phyloP scores from a whole-genome alignment of 2,113 vertebrate genomes.

The Oenanthe melanoleuca region DNA sequence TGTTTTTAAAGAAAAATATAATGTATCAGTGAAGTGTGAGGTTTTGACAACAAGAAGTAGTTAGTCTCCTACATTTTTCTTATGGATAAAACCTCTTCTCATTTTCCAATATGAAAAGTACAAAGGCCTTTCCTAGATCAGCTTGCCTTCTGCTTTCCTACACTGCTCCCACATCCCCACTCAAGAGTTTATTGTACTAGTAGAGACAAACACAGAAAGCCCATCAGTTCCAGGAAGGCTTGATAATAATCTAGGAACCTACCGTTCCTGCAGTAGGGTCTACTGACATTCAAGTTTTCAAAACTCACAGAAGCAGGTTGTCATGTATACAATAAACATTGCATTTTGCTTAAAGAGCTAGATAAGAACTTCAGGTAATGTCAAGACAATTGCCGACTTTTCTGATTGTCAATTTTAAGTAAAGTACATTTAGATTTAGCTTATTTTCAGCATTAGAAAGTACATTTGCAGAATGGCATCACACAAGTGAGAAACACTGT shows the following conservation, averaged over 20 bases:
- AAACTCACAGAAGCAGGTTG: neutral
- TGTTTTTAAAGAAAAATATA: neutral
- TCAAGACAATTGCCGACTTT: neutral
- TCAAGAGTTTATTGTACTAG: neutral
- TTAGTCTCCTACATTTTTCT: neutral
- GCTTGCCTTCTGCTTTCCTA: neutral
- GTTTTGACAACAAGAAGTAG: neutral
- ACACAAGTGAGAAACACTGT: neutral
- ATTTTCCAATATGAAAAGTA: neutral
- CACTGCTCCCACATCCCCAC: neutral
- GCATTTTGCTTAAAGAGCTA: neutral
- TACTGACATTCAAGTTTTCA: neutral
- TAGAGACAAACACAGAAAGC: neutral
- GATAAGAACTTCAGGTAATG: neutral
- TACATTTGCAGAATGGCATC: neutral
- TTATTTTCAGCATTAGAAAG: neutral
- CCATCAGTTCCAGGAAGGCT: neutral
- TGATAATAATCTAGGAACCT: neutral
- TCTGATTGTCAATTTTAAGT: neutral
- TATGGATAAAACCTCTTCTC: neutral
- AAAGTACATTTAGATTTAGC: neutral
- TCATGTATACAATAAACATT: neutral
- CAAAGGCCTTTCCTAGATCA: neutral
- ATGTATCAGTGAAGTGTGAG: neutral
- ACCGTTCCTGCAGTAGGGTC: neutral